Percentiles rank a stretch among this genome's conserved stretches.
Evolutionary conservation across 2,888 invertebrate genomes (phyloP).

Genomic region (Cantharis lateralis): DNA sequence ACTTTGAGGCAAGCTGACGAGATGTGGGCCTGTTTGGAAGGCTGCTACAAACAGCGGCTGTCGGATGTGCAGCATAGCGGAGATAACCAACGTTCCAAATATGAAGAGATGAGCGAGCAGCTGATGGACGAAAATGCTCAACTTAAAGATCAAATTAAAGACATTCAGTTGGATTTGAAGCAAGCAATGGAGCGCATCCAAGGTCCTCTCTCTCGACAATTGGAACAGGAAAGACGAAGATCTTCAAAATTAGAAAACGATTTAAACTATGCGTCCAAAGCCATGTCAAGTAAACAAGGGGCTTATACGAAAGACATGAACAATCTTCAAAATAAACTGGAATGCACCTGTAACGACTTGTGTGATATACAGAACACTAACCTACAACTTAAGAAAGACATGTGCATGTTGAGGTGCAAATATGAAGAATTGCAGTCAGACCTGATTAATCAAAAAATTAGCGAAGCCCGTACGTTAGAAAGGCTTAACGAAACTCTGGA

Average conservation of each 20-base stretch:
- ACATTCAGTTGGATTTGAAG: constrained; percentile 48
- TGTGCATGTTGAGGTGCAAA: constrained; percentile 41
- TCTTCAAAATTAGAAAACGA: constrained; percentile 45
- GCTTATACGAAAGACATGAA: constrained; percentile 42
- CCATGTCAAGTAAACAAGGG: constrained; percentile 34
- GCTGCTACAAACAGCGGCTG: constrained; percentile 6
- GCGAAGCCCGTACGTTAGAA: constrained; percentile 50
- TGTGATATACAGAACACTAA: constrained; percentile 45
- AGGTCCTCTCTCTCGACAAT: constrained; percentile 43
- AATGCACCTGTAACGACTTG: constrained; percentile 43
- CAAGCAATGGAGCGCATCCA: constrained; percentile 50
- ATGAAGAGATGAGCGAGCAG: constrained; percentile 40
- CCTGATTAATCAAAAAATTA: constrained; percentile 51
- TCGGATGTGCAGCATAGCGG: constrained; percentile 6
- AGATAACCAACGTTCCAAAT: background rate
- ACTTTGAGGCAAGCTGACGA: constrained; percentile 74
- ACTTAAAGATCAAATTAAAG: constrained; percentile 48
- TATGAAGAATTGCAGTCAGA: constrained; percentile 50
- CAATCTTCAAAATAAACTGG: constrained; percentile 45
- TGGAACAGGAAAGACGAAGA: constrained; percentile 40
- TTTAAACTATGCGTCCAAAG: constrained; percentile 37
- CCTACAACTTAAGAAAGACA: constrained; percentile 43
- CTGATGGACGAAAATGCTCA: constrained; percentile 45
- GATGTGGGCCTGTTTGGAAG: constrained; percentile 15
- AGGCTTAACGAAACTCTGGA: constrained; percentile 29